Evolutionary conservation across 2,888 invertebrate genomes (phyloP).

Genomic region (Bellardia pandia): DNA sequence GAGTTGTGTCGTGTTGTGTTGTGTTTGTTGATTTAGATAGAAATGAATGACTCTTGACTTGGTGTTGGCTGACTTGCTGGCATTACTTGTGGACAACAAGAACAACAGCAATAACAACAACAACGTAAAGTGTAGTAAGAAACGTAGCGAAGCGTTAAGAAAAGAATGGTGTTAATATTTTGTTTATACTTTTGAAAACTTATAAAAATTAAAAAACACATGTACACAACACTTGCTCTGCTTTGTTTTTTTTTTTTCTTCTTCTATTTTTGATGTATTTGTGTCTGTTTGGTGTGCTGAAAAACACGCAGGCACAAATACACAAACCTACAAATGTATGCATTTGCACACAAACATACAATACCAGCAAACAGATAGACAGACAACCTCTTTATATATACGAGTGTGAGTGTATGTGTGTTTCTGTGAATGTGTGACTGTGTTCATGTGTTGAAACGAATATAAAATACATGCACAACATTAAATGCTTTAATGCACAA

Average conservation of each 20-base stretch:
- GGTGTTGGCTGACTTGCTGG: slow-evolving; percentile 56
- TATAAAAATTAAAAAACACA: slow-evolving; percentile 34
- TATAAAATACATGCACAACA: slow-evolving; percentile 38
- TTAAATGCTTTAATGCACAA: slow-evolving; percentile 61
- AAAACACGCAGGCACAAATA: not conserved
- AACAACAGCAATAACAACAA: slow-evolving; percentile 5
- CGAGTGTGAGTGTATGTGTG: not conserved
- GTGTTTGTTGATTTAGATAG: slow-evolving; percentile 65
- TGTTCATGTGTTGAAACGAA: not conserved
- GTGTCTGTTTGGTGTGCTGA: slow-evolving; percentile 15
- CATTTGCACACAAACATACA: too few species aligned
- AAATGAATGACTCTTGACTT: slow-evolving; percentile 69
- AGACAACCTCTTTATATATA: not conserved
- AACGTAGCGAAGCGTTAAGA: slow-evolving; percentile 50
- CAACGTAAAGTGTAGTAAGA: slow-evolving; percentile 14
- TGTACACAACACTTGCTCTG: slow-evolving; percentile 55
- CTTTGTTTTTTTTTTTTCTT: slow-evolving; percentile 2
- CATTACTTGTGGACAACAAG: slow-evolving; percentile 55
- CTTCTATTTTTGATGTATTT: slow-evolving; percentile 17
- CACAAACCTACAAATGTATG: not conserved
- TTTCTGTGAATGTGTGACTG: too few species aligned
- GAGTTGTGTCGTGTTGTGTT: slow-evolving; percentile 46
- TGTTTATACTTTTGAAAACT: slow-evolving; percentile 36
- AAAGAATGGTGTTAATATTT: slow-evolving; percentile 40
- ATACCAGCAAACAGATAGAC: not conserved